phyloP scores from a whole-genome alignment of 2,888 invertebrate genomes.

The Diarsia brunnea region DNA sequence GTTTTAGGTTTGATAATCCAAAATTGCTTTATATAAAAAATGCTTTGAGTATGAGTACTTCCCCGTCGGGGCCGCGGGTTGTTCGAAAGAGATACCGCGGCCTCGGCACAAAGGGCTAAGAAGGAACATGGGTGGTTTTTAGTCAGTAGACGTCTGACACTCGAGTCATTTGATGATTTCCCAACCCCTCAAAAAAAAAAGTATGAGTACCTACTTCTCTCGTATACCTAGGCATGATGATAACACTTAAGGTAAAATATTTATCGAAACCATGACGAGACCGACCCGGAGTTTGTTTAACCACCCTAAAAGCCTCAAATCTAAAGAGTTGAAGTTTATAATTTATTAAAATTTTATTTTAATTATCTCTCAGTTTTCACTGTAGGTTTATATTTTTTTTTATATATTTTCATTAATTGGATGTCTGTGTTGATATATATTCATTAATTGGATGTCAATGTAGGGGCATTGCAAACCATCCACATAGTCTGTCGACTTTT shows the following conservation, averaged over 20 bases:
- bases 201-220: neutral
- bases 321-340: conserved; percentile 1
- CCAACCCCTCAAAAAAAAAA: neutral
- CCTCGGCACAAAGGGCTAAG: no score
- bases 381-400: neutral
- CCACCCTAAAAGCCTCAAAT: neutral
- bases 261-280: neutral
- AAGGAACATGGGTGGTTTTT: no score
- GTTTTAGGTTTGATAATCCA: neutral
- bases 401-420: no score
- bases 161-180: no score
- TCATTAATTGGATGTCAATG: neutral
- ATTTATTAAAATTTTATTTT: conserved; percentile 8
- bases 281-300: neutral
- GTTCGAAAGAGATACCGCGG: no score
- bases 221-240: no score
- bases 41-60: accelerated
- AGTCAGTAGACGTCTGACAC: no score
- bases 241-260: neutral
- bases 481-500: no score
- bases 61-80: no score
- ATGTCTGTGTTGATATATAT: no score
- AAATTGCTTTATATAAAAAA: neutral
- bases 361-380: neutral
- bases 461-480: no score